Conservation (phyloP, 2,113 vertebrate species). For the Psilopsiagon aurifrons region DNA sequence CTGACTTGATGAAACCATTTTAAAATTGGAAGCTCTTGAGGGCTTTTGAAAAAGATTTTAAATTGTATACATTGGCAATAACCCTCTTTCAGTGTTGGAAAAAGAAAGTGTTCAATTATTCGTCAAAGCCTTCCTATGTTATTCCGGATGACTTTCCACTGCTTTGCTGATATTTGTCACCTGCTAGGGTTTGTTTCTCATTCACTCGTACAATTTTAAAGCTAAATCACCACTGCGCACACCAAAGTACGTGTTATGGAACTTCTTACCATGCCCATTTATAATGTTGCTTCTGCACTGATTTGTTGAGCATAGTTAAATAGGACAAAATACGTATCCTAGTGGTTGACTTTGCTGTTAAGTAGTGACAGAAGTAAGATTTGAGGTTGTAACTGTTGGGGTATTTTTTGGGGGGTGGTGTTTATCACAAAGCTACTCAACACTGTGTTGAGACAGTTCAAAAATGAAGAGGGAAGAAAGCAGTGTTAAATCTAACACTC, state of each 20-base stretch:
- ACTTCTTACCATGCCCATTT: constrained; percentile 10
- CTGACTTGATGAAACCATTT: background rate
- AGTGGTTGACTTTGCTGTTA: constrained; percentile 35
- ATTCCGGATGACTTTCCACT: background rate
- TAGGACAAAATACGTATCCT: background rate
- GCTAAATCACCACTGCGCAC: background rate
- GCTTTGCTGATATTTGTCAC: constrained; percentile 20
- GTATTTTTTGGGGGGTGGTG: background rate
- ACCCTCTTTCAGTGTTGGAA: background rate
- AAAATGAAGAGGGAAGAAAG: background rate
- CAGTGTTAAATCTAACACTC: background rate
- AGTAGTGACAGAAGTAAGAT: constrained; percentile 11
- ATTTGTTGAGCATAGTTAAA: background rate
- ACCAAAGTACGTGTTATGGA: background rate
- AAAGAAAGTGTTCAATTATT: background rate
- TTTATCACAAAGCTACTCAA: background rate
- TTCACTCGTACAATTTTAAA: background rate
- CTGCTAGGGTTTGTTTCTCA: background rate
- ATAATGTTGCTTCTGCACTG: constrained; percentile 13
- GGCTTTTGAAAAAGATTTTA: background rate
- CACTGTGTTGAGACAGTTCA: background rate
- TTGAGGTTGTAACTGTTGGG: background rate
- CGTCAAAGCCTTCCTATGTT: background rate
- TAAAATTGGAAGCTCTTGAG: background rate
- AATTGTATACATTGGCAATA: background rate